Evolutionary conservation across 2,888 invertebrate genomes (phyloP).

Genomic region (Meta bourneti): DNA sequence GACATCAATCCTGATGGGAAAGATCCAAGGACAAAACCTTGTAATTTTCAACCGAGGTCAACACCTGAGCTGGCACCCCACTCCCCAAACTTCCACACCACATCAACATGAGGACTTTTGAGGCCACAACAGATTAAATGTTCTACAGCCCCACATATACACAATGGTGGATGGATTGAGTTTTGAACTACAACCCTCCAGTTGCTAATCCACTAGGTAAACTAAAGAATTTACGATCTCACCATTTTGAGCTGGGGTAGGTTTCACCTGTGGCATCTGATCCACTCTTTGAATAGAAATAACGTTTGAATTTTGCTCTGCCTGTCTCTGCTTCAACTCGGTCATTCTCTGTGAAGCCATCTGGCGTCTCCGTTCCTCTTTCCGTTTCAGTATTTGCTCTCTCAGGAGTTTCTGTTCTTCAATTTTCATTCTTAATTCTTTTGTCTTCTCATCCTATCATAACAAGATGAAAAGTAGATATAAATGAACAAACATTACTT

Average conservation of each 20-base stretch:
- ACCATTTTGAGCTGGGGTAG: conserved; percentile 14
- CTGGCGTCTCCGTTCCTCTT: conserved; percentile 66
- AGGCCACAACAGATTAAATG: too few species aligned
- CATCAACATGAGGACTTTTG: too few species aligned
- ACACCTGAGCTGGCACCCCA: too few species aligned
- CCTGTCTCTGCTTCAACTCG: conserved; percentile 62
- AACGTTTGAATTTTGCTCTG: conserved; percentile 47
- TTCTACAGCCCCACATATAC: too few species aligned
- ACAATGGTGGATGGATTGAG: too few species aligned
- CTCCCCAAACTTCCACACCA: too few species aligned
- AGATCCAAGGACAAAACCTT: too few species aligned
- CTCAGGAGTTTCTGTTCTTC: conserved; percentile 68
- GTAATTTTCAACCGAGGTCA: too few species aligned
- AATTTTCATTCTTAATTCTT: conserved; percentile 63
- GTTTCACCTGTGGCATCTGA: conserved; percentile 1
- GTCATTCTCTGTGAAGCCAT: conserved; percentile 68
- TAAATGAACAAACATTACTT: not conserved
- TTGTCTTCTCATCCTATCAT: conserved; percentile 73
- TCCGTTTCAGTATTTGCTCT: conserved; percentile 61
- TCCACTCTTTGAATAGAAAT: conserved; percentile 36
- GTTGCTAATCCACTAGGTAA: too few species aligned
- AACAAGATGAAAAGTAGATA: not conserved
- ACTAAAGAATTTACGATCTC: not conserved
- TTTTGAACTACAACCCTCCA: too few species aligned
- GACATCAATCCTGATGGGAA: too few species aligned